These are phyloP conservation scores for Trialeurodes vaporariorum DNA, from an alignment of 1,140 invertebrate genomes.

Conservation along the genomic window DNA sequence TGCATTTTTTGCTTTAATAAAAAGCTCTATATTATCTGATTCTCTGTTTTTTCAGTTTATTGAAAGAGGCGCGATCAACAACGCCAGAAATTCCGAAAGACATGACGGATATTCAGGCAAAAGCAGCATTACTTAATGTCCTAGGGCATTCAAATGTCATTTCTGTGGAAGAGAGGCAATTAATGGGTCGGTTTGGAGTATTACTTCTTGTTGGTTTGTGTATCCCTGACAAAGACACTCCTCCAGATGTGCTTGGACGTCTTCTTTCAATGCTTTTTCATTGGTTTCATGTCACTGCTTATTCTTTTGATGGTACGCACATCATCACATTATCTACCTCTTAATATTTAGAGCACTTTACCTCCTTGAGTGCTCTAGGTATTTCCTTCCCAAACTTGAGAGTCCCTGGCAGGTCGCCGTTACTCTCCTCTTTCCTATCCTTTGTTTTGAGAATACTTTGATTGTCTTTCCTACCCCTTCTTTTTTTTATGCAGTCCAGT, in stretches of 20 bases:
- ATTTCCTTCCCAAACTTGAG: no score
- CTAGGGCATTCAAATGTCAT: slow-evolving; percentile 34
- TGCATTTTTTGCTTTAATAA: no score
- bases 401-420: no score
- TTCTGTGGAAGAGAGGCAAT: slow-evolving; percentile 64
- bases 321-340: no score
- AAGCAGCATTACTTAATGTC: slow-evolving; percentile 34
- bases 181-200: slow-evolving; percentile 89
- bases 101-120: slow-evolving; percentile 32
- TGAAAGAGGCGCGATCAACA: slow-evolving; percentile 63
- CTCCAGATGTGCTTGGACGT: slow-evolving; percentile 76
- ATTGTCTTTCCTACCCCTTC: no score
- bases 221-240: slow-evolving; percentile 71
- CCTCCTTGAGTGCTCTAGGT: no score
- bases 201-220: slow-evolving; percentile 93
- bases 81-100: slow-evolving; percentile 33
- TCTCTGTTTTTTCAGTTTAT: slow-evolving; percentile 46
- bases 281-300: slow-evolving; percentile 97
- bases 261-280: slow-evolving; percentile 93
- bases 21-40: no score
- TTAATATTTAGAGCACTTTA: no score
- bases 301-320: slow-evolving; percentile 80
- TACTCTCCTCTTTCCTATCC: no score
- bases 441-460: no score
- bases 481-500: no score